Conservation (phyloP, 2,888 invertebrate genomes). For the Ophion ventricosus region DNA sequence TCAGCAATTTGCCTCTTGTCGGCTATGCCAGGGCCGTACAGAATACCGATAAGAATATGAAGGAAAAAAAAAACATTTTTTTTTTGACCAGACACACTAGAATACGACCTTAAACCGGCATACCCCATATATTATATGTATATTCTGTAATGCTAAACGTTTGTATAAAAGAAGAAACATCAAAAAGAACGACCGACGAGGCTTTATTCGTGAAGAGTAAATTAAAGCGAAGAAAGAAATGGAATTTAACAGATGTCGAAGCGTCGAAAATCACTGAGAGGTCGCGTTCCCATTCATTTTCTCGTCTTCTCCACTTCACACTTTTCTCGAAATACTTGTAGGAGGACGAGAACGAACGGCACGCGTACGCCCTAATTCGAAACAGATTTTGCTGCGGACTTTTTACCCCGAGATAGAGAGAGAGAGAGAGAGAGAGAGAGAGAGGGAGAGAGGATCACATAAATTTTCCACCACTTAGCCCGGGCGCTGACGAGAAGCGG, state of each 20-base stretch:
- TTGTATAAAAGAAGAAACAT: background rate
- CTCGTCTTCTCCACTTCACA: constrained; percentile 45
- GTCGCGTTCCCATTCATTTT: constrained; percentile 7
- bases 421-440: background rate
- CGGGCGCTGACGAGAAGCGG: constrained; percentile 38
- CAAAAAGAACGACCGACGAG: constrained; percentile 30
- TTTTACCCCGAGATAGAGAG: background rate
- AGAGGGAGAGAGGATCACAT: constrained; percentile 48
- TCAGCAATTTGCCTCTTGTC: no score
- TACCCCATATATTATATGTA: background rate
- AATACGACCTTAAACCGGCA: no score
- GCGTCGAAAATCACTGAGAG: constrained; percentile 30
- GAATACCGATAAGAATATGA: no score
- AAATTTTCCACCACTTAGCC: constrained; percentile 67
- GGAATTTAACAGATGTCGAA: constrained; percentile 62
- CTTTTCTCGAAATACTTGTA: constrained; percentile 46
- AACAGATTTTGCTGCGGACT: constrained; percentile 68
- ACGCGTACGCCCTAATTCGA: constrained; percentile 72
- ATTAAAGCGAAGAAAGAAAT: constrained; percentile 50
- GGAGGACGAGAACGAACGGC: constrained; percentile 60
- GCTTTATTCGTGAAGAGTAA: constrained; percentile 7
- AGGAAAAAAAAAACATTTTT: no score
- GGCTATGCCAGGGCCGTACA: no score
- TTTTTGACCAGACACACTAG: no score
- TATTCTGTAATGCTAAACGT: background rate